phyloP scores from a whole-genome alignment of 2,888 invertebrate species.

The Latrodectus hesperus region DNA sequence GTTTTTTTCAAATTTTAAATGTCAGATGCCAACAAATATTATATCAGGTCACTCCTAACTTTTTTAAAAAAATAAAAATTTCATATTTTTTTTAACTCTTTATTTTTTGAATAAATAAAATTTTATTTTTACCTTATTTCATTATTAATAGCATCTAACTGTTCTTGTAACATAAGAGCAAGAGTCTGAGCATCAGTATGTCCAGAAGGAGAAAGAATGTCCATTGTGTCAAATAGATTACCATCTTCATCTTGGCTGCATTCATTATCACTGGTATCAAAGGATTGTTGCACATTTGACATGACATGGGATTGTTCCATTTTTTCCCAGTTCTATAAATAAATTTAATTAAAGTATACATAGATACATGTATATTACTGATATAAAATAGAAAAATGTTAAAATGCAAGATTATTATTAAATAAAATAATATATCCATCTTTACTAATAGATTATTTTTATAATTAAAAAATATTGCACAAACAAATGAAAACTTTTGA shows the following conservation, averaged over 20 bases:
- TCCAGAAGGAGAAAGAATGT: constrained; percentile 80
- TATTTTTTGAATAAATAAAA: background rate
- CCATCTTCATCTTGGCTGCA: constrained; percentile 82
- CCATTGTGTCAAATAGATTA: constrained; percentile 85
- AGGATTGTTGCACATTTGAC: constrained; percentile 93
- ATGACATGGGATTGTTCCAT: constrained; percentile 88
- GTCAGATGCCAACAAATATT: too few species aligned
- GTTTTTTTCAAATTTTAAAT: background rate
- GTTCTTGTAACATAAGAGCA: constrained; percentile 99
- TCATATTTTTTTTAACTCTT: too few species aligned
- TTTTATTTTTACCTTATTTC: constrained; percentile 84
- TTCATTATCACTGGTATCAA: constrained; percentile 84
- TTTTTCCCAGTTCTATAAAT: constrained; percentile 90
- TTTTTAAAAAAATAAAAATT: too few species aligned
- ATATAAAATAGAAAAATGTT: too few species aligned
- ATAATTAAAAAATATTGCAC: too few species aligned
- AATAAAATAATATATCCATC: too few species aligned
- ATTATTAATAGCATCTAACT: constrained; percentile 99
- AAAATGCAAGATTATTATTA: too few species aligned
- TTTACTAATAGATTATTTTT: too few species aligned
- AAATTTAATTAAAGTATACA: background rate
- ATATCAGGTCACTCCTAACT: too few species aligned
- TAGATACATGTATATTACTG: background rate
- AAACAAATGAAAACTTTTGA: too few species aligned
- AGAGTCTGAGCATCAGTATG: constrained; percentile 96